phyloP scores from a whole-genome alignment of 2,113 vertebrate genomes.

The Upupa epops region DNA sequence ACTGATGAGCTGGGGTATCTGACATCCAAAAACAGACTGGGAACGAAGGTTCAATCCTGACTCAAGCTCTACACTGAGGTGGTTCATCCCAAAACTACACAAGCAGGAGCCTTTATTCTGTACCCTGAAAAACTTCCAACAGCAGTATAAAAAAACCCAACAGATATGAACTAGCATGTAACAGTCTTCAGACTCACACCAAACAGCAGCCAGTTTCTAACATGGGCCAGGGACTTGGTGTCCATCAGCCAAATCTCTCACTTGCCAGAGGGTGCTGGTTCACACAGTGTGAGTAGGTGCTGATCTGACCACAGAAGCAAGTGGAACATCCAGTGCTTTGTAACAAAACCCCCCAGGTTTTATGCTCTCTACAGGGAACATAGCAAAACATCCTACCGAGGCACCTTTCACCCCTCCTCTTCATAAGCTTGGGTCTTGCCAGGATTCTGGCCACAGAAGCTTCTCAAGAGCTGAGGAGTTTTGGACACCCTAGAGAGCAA shows the following conservation, averaged over 20 bases:
- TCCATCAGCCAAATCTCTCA: background rate
- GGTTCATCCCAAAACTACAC: background rate
- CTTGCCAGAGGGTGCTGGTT: background rate
- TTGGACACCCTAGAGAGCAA: background rate
- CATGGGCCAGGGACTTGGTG: background rate
- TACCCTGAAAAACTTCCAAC: background rate
- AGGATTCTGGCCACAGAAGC: background rate
- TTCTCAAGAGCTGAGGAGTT: background rate
- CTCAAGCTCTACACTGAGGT: background rate
- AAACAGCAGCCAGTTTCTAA: background rate
- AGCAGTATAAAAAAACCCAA: background rate
- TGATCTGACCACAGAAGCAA: background rate
- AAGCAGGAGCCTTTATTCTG: background rate
- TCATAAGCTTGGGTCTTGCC: background rate
- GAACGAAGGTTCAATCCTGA: background rate
- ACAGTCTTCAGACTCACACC: background rate
- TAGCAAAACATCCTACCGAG: background rate
- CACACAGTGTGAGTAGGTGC: fast-evolving
- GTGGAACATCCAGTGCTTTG: background rate
- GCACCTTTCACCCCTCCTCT: background rate
- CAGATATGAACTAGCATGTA: background rate
- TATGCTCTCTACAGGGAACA: background rate
- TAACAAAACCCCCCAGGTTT: background rate
- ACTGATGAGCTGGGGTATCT: background rate
- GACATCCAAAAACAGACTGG: background rate